These are phyloP conservation scores for Axea sp. DNA, from an alignment of 2,888 invertebrate species.

Conservation along the genomic window DNA sequence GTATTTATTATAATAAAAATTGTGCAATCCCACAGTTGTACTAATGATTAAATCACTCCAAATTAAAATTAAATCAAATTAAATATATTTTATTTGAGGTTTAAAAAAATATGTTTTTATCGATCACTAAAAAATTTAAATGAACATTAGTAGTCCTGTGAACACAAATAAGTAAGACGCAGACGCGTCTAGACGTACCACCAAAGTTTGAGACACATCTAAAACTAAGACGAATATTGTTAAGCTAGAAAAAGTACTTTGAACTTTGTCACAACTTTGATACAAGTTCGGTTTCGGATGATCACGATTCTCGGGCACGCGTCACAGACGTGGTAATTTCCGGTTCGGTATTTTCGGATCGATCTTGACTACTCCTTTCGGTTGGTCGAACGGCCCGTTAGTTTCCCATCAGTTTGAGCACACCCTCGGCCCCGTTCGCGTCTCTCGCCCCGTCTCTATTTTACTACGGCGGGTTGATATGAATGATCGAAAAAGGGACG, in stretches of 20 bases:
- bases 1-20: no score
- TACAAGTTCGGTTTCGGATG: constrained; percentile 42
- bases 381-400: constrained; percentile 49
- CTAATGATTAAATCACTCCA: no score
- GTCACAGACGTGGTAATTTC: constrained; percentile 62
- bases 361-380: constrained; percentile 71
- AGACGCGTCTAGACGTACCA: no score
- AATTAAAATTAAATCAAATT: no score
- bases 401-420: constrained; percentile 60
- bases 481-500: constrained; percentile 56
- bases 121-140: constrained; percentile 40
- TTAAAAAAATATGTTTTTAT: constrained; percentile 23
- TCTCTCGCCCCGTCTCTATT: constrained; percentile 52
- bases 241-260: constrained; percentile 42
- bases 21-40: no score
- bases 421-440: constrained; percentile 42
- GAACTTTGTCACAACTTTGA: constrained; percentile 49
- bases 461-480: constrained; percentile 48
- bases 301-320: constrained; percentile 58
- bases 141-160: constrained; percentile 23
- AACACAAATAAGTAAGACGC: constrained; percentile 35
- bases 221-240: constrained; percentile 51
- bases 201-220: no score
- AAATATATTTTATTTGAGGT: no score
- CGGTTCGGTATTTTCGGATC: constrained; percentile 69